phyloP scores from a whole-genome alignment of 2,888 invertebrate genomes.

The Helicoverpa assulta region DNA sequence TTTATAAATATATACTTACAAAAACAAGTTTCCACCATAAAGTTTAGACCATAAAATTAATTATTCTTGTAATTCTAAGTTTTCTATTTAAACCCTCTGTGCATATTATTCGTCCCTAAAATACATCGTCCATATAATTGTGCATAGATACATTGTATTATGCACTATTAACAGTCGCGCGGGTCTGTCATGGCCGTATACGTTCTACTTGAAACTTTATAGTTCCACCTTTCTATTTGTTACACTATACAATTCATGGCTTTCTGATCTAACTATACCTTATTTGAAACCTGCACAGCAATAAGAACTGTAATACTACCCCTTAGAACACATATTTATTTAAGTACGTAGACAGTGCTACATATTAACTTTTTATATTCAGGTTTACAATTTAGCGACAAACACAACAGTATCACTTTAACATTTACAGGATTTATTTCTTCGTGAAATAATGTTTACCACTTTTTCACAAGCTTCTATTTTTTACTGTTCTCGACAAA shows the following conservation, averaged over 20 bases:
- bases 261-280: constrained; percentile 22
- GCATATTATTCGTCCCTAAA: constrained; percentile 1
- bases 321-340: not conserved
- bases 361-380: not conserved
- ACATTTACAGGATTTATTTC: constrained; percentile 26
- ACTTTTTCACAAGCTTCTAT: constrained; percentile 14
- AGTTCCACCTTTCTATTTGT: constrained; percentile 69
- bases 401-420: not conserved
- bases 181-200: constrained; percentile 39
- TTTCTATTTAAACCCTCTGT: too few species aligned
- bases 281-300: not conserved
- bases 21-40: not conserved
- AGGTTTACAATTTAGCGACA: not conserved
- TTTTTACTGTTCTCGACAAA: constrained; percentile 41
- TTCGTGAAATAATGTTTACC: constrained; percentile 33
- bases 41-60: too few species aligned
- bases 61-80: too few species aligned
- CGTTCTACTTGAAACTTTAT: constrained; percentile 65
- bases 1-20: not conserved
- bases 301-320: not conserved
- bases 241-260: constrained; percentile 47
- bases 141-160: constrained; percentile 36
- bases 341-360: not conserved
- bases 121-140: constrained; percentile 21
- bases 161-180: constrained; percentile 42